These are phyloP conservation scores for Sinocyclocheilus anshuiensis DNA, from an alignment of 2,113 vertebrate genomes.

Conservation along the genomic window DNA sequence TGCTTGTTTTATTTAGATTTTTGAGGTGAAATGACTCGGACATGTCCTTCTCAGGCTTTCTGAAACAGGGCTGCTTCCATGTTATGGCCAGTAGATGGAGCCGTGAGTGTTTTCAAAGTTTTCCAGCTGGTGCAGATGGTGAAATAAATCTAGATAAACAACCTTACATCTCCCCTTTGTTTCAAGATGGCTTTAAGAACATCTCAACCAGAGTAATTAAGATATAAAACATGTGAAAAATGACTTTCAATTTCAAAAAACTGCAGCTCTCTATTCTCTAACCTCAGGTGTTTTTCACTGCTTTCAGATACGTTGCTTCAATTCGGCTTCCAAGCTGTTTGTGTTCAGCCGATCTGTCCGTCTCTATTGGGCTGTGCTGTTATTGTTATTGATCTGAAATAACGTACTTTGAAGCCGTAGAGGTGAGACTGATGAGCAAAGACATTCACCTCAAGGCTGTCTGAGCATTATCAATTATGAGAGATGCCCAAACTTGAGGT, in stretches of 20 bases:
- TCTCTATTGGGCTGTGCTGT: constrained; percentile 10
- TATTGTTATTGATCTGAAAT: constrained; percentile 26
- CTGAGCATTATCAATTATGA: constrained; percentile 1
- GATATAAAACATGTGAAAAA: constrained; percentile 19
- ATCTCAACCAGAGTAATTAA: not conserved
- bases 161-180: constrained; percentile 18
- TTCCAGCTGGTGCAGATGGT: not conserved
- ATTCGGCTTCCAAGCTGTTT: not conserved
- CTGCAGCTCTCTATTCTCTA: not conserved
- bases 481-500: not conserved
- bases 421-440: not conserved
- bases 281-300: not conserved
- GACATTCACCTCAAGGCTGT: not conserved
- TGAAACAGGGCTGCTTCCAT: not conserved
- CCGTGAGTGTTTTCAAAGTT: not conserved
- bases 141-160: constrained; percentile 16
- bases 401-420: constrained; percentile 1
- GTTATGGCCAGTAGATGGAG: not conserved
- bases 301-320: not conserved
- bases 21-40: not conserved
- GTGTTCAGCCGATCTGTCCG: not conserved
- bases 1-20: not conserved
- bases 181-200: constrained; percentile 3
- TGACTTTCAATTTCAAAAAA: not conserved
- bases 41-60: not conserved